These are phyloP conservation scores for Porites australiensis DNA, from an alignment of 64 coral and sea anemone genomes.

Conservation along the genomic window DNA sequence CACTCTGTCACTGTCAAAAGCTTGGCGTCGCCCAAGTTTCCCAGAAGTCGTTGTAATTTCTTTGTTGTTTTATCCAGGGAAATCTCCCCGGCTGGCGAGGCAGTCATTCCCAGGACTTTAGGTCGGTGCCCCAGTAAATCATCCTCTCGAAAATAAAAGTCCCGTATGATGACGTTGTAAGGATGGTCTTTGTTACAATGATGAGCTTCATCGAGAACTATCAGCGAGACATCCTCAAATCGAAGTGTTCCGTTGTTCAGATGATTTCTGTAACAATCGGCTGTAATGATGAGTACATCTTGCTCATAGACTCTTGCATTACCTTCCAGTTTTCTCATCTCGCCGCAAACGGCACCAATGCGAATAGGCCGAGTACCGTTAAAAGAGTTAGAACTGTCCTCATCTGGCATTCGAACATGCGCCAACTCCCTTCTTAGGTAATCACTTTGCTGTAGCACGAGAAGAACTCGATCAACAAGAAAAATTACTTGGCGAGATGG, in stretches of 20 bases:
- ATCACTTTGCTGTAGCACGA: slow-evolving; percentile 90
- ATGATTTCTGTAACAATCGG: slow-evolving; percentile 87
- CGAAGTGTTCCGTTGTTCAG: slow-evolving; percentile 86
- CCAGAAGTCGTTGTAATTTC: slow-evolving; percentile 77
- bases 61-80: slow-evolving; percentile 88
- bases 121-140: slow-evolving; percentile 54
- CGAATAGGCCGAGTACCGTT: slow-evolving; percentile 73
- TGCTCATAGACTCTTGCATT: slow-evolving; percentile 84
- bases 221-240: slow-evolving; percentile 83
- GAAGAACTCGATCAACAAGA: slow-evolving; percentile 83
- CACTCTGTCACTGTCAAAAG: slow-evolving; percentile 70
- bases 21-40: slow-evolving; percentile 77
- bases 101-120: slow-evolving; percentile 83
- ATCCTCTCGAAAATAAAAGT: slow-evolving; percentile 77
- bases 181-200: slow-evolving; percentile 98
- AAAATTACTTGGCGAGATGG: slow-evolving; percentile 92
- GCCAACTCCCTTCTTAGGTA: slow-evolving; percentile 83
- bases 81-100: slow-evolving; percentile 88
- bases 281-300: slow-evolving; percentile 91
- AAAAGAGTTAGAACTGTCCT: slow-evolving; percentile 20
- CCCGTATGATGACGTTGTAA: slow-evolving; percentile 88
- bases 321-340: slow-evolving; percentile 89
- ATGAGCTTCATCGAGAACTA: slow-evolving; percentile 92
- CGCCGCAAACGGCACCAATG: slow-evolving; percentile 92
- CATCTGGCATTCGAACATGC: slow-evolving; percentile 55